Conservation (phyloP, 2,113 vertebrate genomes). For the Catharus fuscescens region DNA sequence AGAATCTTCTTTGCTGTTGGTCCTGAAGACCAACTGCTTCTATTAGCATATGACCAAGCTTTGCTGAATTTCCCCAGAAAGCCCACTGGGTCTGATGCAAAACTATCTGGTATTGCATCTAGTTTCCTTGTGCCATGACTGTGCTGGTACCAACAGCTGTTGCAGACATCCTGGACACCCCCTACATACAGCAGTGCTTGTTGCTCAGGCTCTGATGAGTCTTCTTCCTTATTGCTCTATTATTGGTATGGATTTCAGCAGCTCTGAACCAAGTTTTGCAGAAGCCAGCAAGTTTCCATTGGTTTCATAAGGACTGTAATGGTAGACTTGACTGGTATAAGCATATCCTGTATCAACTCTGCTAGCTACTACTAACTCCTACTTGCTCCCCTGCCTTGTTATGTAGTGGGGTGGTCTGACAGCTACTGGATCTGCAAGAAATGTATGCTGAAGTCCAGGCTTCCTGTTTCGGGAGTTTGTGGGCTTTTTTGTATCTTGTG, state of each 20-base stretch:
- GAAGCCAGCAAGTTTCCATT: background rate
- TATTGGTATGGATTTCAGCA: background rate
- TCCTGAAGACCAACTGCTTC: background rate
- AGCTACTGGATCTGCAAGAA: background rate
- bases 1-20: background rate
- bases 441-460: background rate
- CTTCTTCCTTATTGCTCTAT: background rate
- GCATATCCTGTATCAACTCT: accelerated
- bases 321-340: background rate
- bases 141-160: background rate
- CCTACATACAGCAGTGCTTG: accelerated
- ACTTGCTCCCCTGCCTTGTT: background rate
- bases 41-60: background rate
- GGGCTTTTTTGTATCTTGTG: background rate
- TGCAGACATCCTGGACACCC: background rate
- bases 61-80: background rate
- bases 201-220: background rate
- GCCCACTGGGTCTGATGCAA: background rate
- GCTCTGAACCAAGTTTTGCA: background rate
- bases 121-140: background rate
- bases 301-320: background rate
- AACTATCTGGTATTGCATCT: background rate
- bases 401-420: background rate
- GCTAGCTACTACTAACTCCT: background rate
- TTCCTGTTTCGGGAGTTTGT: background rate